Conservation (phyloP, 2,113 vertebrate species). For the Neotragus moschatus region DNA sequence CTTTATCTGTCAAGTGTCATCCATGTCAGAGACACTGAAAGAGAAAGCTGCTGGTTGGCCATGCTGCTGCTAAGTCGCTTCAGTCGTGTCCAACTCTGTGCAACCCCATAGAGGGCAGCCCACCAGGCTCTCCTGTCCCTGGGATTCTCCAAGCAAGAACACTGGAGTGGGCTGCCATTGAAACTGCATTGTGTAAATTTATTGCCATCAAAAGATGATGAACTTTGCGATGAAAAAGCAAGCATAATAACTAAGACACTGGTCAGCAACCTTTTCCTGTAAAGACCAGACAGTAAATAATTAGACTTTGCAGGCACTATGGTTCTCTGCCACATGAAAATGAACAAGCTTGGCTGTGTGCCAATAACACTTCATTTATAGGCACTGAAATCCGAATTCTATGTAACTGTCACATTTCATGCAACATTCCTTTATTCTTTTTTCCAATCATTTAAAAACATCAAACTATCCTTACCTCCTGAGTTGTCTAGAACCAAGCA, state of each 20-base stretch:
- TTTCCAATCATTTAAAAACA: background rate
- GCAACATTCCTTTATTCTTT: background rate
- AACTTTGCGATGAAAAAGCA: background rate
- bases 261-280: background rate
- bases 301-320: accelerated
- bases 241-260: background rate
- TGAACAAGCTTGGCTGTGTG: accelerated
- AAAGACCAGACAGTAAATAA: background rate
- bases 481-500: background rate
- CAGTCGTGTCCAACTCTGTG: too few species aligned
- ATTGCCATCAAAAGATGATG: background rate
- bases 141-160: too few species aligned
- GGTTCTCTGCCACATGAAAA: background rate
- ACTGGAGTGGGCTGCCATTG: too few species aligned
- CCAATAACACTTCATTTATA: background rate
- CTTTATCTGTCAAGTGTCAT: background rate
- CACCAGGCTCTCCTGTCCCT: too few species aligned
- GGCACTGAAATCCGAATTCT: background rate
- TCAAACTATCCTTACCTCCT: background rate
- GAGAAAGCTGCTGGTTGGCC: background rate
- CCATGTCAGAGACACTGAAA: background rate
- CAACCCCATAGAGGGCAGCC: too few species aligned
- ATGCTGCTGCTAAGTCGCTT: background rate
- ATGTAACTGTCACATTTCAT: accelerated
- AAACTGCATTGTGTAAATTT: background rate